phyloP scores from a whole-genome alignment of 2,113 vertebrate genomes.

The Coracopsis vasa region DNA sequence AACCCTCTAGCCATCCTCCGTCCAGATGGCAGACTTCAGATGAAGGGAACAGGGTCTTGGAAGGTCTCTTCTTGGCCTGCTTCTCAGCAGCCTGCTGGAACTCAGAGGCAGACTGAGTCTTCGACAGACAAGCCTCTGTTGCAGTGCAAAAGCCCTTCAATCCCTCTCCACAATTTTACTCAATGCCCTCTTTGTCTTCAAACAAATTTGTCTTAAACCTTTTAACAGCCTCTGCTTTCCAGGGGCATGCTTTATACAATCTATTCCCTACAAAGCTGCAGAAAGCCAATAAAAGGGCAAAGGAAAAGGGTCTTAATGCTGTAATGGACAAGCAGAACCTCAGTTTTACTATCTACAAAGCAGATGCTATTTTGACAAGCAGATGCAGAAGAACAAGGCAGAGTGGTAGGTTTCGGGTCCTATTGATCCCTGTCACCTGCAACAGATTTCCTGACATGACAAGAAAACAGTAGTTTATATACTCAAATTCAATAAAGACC shows the following conservation, averaged over 20 bases:
- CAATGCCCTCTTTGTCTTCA: constrained; percentile 65
- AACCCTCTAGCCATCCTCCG: constrained; percentile 58
- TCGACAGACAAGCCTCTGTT: constrained; percentile 60
- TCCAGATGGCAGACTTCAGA: constrained; percentile 64
- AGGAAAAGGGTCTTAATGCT: background rate
- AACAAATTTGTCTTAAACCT: constrained; percentile 52
- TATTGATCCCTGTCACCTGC: background rate
- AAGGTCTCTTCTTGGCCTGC: constrained; percentile 62
- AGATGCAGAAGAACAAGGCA: background rate
- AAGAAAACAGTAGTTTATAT: background rate
- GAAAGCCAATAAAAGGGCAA: constrained; percentile 20
- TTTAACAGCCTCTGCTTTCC: constrained; percentile 63
- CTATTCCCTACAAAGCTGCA: constrained; percentile 24
- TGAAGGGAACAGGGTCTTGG: constrained; percentile 37
- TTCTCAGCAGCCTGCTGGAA: constrained; percentile 54
- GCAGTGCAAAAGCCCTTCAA: constrained; percentile 15
- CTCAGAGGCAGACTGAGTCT: constrained; percentile 29
- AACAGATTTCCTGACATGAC: background rate
- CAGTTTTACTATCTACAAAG: background rate
- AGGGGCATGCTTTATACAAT: constrained; percentile 31
- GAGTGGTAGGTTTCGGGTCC: background rate
- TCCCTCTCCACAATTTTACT: constrained; percentile 24
- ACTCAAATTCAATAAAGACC: background rate
- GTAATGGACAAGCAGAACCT: background rate
- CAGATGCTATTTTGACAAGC: background rate